Evolutionary conservation across 2,113 vertebrate genomes (phyloP).

Genomic region (Amphilophus citrinellus): DNA sequence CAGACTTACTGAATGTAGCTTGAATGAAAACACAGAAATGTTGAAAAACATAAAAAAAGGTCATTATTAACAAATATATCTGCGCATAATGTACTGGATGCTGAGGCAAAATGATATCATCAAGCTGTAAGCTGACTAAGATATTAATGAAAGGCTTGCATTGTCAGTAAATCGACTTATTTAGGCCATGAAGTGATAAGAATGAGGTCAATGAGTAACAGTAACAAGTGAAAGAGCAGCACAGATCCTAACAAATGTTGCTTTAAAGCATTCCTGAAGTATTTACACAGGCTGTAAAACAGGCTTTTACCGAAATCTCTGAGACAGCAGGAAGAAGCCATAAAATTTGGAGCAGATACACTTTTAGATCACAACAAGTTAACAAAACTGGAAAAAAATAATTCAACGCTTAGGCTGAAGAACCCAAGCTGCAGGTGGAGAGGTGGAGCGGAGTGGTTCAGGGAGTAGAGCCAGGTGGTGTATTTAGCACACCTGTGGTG

Average conservation of each 20-base stretch:
- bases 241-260: not conserved
- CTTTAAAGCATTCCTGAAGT: not conserved
- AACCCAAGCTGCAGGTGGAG: not conserved
- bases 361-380: not conserved
- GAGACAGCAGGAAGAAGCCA: not conserved
- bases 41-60: not conserved
- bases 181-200: not conserved
- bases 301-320: not conserved
- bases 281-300: not conserved
- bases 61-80: not conserved
- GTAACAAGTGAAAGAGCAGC: not conserved
- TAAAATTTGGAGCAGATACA: not conserved
- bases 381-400: not conserved
- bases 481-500: not conserved
- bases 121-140: not conserved
- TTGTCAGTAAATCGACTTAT: constrained; percentile 1
- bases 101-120: not conserved
- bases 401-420: not conserved
- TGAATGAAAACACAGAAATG: not conserved
- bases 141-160: not conserved
- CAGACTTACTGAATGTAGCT: not conserved
- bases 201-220: constrained; percentile 13
- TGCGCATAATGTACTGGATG: not conserved
- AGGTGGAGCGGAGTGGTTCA: not conserved
- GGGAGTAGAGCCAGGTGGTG: not conserved